Evolutionary conservation across 2,113 vertebrate genomes (phyloP).

Genomic region (Halcyon malimbica): DNA sequence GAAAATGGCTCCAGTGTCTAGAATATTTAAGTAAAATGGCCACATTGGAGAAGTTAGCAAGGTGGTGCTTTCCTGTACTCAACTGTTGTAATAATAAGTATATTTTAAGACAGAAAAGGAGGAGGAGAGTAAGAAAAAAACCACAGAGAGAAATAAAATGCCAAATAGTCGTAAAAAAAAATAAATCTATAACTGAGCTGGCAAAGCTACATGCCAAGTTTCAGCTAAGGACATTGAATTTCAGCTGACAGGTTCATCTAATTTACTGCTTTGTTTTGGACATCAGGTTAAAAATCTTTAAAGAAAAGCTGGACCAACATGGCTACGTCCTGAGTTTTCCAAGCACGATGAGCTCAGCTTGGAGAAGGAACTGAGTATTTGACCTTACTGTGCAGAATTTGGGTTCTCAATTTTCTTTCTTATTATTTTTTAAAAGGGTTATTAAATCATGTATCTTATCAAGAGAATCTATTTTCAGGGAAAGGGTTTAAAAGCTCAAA

Average conservation of each 20-base stretch:
- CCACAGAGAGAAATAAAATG: background rate
- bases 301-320: conserved; percentile 27
- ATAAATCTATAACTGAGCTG: conserved; percentile 33
- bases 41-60: background rate
- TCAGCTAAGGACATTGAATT: conserved; percentile 52
- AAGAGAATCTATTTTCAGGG: background rate
- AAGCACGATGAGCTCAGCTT: conserved; percentile 24
- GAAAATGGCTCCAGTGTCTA: background rate
- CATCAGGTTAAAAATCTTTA: conserved; percentile 45
- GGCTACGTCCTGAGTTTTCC: conserved; percentile 28
- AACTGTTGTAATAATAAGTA: conserved; percentile 5
- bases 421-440: background rate
- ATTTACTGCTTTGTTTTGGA: conserved; percentile 74
- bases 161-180: background rate
- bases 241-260: conserved; percentile 58
- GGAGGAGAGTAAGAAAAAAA: background rate
- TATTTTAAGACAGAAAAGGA: conserved; percentile 10
- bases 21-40: conserved; percentile 17
- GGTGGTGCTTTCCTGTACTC: background rate
- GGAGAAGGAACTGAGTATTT: conserved; percentile 16
- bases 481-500: background rate
- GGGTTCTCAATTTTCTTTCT: background rate
- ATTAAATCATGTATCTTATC: background rate
- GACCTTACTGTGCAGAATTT: background rate
- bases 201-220: conserved; percentile 53